phyloP scores from a whole-genome alignment of 1,140 invertebrate genomes.

The Ostrea edulis region DNA sequence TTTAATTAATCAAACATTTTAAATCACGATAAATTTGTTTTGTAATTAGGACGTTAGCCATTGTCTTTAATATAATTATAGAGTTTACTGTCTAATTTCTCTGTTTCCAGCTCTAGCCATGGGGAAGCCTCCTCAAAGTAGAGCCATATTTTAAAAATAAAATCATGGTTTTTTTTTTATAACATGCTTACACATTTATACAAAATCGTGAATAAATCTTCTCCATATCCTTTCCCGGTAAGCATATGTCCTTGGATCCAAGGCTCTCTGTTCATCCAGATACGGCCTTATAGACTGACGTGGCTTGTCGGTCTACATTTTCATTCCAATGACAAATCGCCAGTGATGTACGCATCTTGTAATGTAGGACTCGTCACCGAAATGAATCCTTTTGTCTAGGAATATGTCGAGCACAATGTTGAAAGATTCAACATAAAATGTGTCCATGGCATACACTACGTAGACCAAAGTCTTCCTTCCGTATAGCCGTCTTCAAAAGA shows the following conservation, averaged over 20 bases:
- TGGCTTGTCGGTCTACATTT: background rate
- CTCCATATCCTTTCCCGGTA: background rate
- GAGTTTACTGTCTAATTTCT: background rate
- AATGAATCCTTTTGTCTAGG: slow-evolving; percentile 1
- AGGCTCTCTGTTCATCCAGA: no score
- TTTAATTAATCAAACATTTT: no score
- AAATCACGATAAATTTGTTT: no score
- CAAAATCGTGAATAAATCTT: background rate
- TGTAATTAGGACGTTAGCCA: no score
- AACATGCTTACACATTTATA: background rate
- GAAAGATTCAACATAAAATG: slow-evolving; percentile 30
- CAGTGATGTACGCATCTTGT: no score
- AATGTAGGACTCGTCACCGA: background rate
- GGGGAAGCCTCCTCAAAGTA: slow-evolving; percentile 21
- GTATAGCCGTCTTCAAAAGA: slow-evolving; percentile 6
- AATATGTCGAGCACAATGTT: slow-evolving; percentile 5
- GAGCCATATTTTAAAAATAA: background rate
- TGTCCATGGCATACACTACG: background rate
- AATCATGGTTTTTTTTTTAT: background rate
- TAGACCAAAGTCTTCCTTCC: background rate
- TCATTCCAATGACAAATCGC: no score
- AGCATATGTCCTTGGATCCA: no score
- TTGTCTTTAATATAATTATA: no score
- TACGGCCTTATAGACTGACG: no score
- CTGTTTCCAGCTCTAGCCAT: slow-evolving; percentile 22